Conservation (phyloP, 2,888 invertebrate species). For the Drosophila yooni region DNA sequence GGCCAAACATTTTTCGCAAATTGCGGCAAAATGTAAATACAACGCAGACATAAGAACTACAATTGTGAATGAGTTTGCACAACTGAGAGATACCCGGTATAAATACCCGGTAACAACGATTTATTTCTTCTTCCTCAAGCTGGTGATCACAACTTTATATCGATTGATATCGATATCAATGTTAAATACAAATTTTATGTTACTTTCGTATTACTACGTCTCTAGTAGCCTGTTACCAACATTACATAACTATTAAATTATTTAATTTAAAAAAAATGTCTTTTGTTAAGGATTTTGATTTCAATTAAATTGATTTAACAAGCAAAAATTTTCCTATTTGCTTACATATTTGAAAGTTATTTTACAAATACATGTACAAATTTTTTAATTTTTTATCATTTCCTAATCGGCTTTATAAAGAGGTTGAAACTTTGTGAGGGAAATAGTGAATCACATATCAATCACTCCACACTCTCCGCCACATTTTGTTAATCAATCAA, state of each 20-base stretch:
- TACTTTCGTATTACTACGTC: not conserved
- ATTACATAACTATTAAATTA: too few species aligned
- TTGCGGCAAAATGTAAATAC: conserved; percentile 52
- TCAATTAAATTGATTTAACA: not conserved
- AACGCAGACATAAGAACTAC: not conserved
- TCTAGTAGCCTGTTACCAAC: not conserved
- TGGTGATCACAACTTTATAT: not conserved
- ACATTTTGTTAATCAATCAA: conserved; percentile 61
- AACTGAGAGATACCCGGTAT: conserved; percentile 17
- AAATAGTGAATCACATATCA: conserved; percentile 13
- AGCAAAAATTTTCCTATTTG: not conserved
- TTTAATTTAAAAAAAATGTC: too few species aligned
- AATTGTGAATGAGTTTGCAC: not conserved
- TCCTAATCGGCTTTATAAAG: not conserved
- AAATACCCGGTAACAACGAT: conserved; percentile 17
- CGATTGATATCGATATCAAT: not conserved
- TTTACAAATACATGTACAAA: not conserved
- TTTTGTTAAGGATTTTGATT: not conserved
- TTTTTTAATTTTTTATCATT: not conserved
- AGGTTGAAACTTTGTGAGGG: not conserved
- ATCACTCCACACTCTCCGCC: not conserved
- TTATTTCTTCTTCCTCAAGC: not conserved
- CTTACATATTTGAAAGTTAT: not conserved
- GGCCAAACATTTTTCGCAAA: conserved; percentile 41
- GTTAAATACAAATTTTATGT: not conserved